Evolutionary conservation across 2,888 invertebrate genomes (phyloP).

Genomic region (Dasysyrphus albostriatus): DNA sequence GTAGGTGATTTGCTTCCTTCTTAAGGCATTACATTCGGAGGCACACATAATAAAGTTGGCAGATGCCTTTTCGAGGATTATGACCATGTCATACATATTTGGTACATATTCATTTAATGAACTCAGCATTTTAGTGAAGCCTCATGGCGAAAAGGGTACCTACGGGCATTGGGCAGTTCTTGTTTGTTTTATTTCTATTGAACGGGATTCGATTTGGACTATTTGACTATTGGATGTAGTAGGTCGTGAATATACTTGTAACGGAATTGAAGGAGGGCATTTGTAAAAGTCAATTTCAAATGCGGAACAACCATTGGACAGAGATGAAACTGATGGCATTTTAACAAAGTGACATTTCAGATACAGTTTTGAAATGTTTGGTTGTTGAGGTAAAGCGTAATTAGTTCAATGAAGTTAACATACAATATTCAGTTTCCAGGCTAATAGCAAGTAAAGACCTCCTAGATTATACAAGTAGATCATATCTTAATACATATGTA

Average conservation of each 20-base stretch:
- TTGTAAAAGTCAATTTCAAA: slow-evolving; percentile 60
- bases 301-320: slow-evolving; percentile 41
- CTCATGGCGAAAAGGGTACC: background rate
- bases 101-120: slow-evolving; percentile 75
- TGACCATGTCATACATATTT: slow-evolving; percentile 75
- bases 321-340: slow-evolving; percentile 72
- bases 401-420: background rate
- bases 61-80: slow-evolving; percentile 75
- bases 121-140: slow-evolving; percentile 58
- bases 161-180: slow-evolving; percentile 33
- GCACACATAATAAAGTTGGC: slow-evolving; percentile 75
- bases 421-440: too few relatives aligned
- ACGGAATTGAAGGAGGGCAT: slow-evolving; percentile 51
- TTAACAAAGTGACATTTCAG: slow-evolving; percentile 53
- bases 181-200: slow-evolving; percentile 13
- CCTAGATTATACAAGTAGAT: too few relatives aligned
- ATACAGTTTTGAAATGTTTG: slow-evolving; percentile 20
- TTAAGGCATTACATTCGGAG: slow-evolving; percentile 49
- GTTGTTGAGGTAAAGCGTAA: background rate
- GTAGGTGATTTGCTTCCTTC: slow-evolving; percentile 75
- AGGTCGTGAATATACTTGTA: slow-evolving; percentile 65
- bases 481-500: too few relatives aligned
- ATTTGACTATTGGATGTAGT: slow-evolving; percentile 35
- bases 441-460: too few relatives aligned
- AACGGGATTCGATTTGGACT: slow-evolving; percentile 35